Evolutionary conservation across 2,113 vertebrate species (phyloP).

Genomic region (Hemicordylus capensis): DNA sequence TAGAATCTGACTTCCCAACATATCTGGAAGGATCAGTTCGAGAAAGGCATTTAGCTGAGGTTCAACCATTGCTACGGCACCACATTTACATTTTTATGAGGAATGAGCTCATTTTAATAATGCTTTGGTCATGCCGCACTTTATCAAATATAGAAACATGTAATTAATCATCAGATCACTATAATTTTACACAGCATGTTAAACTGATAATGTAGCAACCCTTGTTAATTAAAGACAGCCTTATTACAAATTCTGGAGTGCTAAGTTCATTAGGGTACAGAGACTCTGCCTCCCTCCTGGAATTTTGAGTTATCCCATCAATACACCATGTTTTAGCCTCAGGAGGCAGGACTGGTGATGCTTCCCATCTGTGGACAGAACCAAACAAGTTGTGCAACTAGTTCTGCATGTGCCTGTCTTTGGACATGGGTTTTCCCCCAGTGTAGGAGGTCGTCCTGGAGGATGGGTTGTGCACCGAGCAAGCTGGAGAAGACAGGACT

Average conservation of each 20-base stretch:
- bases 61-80: not conserved
- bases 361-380: not conserved
- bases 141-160: constrained; percentile 49
- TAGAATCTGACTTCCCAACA: constrained; percentile 95
- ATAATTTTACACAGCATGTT: constrained; percentile 50
- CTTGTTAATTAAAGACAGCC: constrained; percentile 48
- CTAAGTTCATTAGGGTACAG: constrained; percentile 29
- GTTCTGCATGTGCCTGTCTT: not conserved
- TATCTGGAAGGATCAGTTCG: constrained; percentile 78
- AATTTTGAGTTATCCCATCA: not conserved
- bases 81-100: constrained; percentile 2
- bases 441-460: too few relatives aligned
- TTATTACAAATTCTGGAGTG: constrained; percentile 53
- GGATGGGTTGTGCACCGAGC: too few relatives aligned
- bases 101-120: constrained; percentile 31
- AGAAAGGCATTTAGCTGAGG: constrained; percentile 21
- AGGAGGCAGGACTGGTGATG: not conserved
- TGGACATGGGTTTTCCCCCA: not conserved
- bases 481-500: too few relatives aligned
- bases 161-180: constrained; percentile 61
- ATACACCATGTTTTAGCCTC: not conserved
- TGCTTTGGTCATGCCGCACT: constrained; percentile 17
- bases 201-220: constrained; percentile 58
- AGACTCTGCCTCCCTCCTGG: not conserved
- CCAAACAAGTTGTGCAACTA: too few relatives aligned